Evolutionary conservation across 1,140 invertebrate species (phyloP).

Genomic region (Nephotettix cincticeps): DNA sequence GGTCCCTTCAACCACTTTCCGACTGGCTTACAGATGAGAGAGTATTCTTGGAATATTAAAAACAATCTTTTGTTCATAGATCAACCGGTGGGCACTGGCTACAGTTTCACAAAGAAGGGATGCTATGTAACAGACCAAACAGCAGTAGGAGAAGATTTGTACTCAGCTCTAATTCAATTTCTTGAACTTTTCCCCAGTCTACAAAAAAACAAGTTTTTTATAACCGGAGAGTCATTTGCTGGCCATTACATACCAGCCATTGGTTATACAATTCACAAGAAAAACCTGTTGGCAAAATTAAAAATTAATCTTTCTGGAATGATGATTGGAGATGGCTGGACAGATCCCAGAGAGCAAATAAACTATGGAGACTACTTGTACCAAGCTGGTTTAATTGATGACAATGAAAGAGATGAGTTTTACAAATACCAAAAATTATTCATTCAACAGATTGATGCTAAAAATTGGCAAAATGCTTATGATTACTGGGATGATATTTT

Average conservation of each 20-base stretch:
- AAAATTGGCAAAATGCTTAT: slow-evolving; percentile 16
- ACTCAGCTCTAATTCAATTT: slow-evolving; percentile 55
- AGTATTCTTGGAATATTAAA: slow-evolving; percentile 24
- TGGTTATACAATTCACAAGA: slow-evolving; percentile 70
- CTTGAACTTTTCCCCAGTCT: slow-evolving; percentile 70
- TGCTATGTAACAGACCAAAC: slow-evolving; percentile 68
- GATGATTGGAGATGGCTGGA: slow-evolving; percentile 82
- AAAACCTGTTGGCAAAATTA: slow-evolving; percentile 56
- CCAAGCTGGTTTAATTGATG: slow-evolving; percentile 59
- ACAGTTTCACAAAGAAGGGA: slow-evolving; percentile 62
- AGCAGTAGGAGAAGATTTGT: slow-evolving; percentile 45
- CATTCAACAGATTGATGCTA: background rate
- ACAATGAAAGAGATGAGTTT: slow-evolving; percentile 45
- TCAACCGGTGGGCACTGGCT: slow-evolving; percentile 53
- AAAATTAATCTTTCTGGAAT: slow-evolving; percentile 64
- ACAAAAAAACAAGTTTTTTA: slow-evolving; percentile 66
- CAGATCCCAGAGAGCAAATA: slow-evolving; percentile 75
- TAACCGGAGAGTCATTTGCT: slow-evolving; percentile 85
- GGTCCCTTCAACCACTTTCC: slow-evolving; percentile 28
- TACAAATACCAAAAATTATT: slow-evolving; percentile 8
- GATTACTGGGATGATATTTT: background rate
- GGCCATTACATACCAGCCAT: slow-evolving; percentile 81
- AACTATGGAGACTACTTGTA: slow-evolving; percentile 79
- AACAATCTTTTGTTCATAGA: slow-evolving; percentile 68
- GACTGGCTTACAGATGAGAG: slow-evolving; percentile 48